These are phyloP conservation scores for Neomonachus schauinslandi DNA, from an alignment of 2,113 vertebrate genomes.

Conservation along the genomic window DNA sequence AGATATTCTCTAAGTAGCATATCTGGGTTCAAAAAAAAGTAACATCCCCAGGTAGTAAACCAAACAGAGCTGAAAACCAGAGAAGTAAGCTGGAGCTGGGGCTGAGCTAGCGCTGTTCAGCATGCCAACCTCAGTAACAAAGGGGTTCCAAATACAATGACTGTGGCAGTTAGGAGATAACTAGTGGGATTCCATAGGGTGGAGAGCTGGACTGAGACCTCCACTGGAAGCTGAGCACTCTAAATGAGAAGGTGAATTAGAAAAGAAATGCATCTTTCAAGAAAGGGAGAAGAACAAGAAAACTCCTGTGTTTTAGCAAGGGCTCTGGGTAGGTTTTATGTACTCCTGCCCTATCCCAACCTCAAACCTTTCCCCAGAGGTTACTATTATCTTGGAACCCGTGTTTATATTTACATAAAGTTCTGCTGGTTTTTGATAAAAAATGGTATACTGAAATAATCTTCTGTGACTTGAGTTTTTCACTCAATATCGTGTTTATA, in stretches of 20 bases:
- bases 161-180: not conserved
- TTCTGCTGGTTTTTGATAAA: not conserved
- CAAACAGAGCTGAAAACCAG: not conserved
- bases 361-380: not conserved
- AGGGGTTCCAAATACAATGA: not conserved
- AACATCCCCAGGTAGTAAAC: slow-evolving; percentile 1
- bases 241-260: not conserved
- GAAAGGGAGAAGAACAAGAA: not conserved
- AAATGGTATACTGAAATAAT: not conserved
- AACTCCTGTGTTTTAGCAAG: not conserved
- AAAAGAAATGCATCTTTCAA: not conserved
- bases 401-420: not conserved
- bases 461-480: not conserved
- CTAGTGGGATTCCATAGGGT: fast-evolving
- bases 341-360: not conserved
- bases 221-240: not conserved
- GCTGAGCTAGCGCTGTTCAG: not conserved
- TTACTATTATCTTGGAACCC: not conserved
- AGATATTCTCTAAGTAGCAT: not conserved
- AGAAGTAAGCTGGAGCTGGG: not conserved
- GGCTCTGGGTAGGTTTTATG: not conserved
- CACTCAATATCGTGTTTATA: not conserved
- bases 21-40: not conserved
- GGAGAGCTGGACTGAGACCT: not conserved
- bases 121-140: not conserved